Evolutionary conservation across 2,797 vertebrate genomes (phyloP).

Genomic region (Emys orbicularis): DNA sequence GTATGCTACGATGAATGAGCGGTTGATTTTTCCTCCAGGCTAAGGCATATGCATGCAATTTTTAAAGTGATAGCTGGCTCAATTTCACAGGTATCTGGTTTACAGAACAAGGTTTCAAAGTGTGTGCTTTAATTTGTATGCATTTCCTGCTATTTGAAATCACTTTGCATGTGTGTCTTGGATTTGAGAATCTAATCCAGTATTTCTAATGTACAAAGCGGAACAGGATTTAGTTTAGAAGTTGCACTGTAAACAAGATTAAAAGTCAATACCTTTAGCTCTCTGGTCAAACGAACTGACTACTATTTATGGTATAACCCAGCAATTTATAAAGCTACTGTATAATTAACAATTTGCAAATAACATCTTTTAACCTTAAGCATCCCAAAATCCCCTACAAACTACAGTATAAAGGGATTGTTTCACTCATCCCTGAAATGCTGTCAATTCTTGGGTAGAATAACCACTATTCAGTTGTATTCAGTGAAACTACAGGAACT

Average conservation of each 20-base stretch:
- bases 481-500: background rate
- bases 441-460: background rate
- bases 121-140: background rate
- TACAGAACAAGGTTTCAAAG: background rate
- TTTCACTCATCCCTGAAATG: background rate
- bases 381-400: background rate
- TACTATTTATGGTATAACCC: background rate
- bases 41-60: background rate
- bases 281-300: background rate
- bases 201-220: background rate
- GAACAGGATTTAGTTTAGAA: constrained; percentile 19
- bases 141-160: background rate
- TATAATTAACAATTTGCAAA: background rate
- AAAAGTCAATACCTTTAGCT: background rate
- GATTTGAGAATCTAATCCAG: background rate
- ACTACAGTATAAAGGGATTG: background rate
- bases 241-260: background rate
- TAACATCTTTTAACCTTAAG: background rate
- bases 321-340: background rate
- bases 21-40: background rate
- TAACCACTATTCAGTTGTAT: background rate
- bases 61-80: background rate
- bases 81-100: background rate
- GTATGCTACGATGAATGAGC: background rate
- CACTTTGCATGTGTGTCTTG: background rate